phyloP scores from a whole-genome alignment of 2,888 invertebrate genomes.

The Tiliacea aurago region DNA sequence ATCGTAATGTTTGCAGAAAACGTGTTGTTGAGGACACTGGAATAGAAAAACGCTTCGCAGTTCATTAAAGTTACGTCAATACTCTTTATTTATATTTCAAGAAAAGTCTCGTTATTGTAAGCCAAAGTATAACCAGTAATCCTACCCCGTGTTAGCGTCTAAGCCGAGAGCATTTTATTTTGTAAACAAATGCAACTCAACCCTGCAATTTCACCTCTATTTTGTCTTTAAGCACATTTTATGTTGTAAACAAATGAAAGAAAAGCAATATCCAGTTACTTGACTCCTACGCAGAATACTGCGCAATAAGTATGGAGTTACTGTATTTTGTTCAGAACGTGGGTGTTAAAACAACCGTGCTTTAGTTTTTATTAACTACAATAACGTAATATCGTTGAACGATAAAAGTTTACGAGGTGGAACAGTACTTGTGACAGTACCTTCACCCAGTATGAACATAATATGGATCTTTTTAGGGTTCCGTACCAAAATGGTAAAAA shows the following conservation, averaged over 20 bases:
- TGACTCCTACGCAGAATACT: constrained; percentile 23
- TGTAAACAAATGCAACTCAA: constrained; percentile 1
- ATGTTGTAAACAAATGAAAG: constrained; percentile 21
- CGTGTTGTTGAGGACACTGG: too few relatives aligned
- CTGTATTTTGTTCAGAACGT: constrained; percentile 12
- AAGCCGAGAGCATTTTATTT: constrained; percentile 11
- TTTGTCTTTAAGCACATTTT: constrained; percentile 7
- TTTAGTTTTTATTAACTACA: constrained; percentile 25
- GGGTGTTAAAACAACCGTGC: constrained; percentile 12
- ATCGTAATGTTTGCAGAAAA: too few relatives aligned
- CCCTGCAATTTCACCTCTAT: neutral
- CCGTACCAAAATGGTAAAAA: too few relatives aligned
- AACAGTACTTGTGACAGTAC: neutral
- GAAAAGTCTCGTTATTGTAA: neutral
- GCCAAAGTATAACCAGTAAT: neutral
- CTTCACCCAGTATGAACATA: neutral
- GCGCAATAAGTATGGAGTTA: neutral
- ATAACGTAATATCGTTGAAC: constrained; percentile 14
- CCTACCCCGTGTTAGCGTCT: neutral
- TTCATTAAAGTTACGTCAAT: neutral
- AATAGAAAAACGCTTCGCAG: too few relatives aligned
- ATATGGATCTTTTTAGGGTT: too few relatives aligned
- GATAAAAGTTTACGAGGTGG: constrained; percentile 21
- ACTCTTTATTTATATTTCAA: neutral
- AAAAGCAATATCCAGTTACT: constrained; percentile 13